Conservation (phyloP, 2,797 vertebrate species). For the Poeciliopsis paucimaculata region DNA sequence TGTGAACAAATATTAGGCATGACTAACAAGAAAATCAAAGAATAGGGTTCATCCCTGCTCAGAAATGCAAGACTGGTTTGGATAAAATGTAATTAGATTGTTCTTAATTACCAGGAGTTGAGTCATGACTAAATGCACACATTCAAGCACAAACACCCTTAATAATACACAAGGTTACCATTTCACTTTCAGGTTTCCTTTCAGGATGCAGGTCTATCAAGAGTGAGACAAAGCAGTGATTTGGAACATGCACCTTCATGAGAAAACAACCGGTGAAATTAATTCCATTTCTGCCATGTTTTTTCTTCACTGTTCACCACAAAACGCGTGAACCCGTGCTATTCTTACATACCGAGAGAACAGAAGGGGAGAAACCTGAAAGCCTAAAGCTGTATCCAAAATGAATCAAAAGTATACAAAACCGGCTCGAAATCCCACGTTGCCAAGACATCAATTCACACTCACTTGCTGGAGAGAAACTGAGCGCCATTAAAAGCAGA, state of each 20-base stretch:
- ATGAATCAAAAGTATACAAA: conserved; percentile 30
- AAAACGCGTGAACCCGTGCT: not conserved
- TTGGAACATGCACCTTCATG: not conserved
- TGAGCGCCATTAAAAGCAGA: conserved; percentile 50
- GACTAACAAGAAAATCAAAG: conserved; percentile 18
- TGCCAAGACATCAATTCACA: conserved; percentile 46
- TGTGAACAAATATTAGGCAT: conserved; percentile 16
- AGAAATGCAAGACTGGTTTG: conserved; percentile 9
- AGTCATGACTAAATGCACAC: conserved; percentile 8
- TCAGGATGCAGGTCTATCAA: not conserved
- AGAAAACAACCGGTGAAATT: not conserved
- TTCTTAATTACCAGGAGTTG: conserved; percentile 11
- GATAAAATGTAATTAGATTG: conserved; percentile 19
- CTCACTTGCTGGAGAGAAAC: conserved; percentile 29
- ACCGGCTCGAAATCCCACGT: conserved; percentile 30
- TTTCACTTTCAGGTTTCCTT: not conserved
- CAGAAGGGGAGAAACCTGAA: not conserved
- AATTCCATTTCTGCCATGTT: not conserved
- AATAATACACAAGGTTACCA: not conserved
- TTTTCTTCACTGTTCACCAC: not conserved
- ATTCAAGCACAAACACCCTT: not conserved
- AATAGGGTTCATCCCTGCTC: conserved; percentile 7
- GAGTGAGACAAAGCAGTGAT: not conserved
- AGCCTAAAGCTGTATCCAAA: conserved; percentile 11
- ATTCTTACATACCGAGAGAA: not conserved